Conservation (phyloP, 2,888 invertebrate species). For the Hydroisotoma schaefferi region DNA sequence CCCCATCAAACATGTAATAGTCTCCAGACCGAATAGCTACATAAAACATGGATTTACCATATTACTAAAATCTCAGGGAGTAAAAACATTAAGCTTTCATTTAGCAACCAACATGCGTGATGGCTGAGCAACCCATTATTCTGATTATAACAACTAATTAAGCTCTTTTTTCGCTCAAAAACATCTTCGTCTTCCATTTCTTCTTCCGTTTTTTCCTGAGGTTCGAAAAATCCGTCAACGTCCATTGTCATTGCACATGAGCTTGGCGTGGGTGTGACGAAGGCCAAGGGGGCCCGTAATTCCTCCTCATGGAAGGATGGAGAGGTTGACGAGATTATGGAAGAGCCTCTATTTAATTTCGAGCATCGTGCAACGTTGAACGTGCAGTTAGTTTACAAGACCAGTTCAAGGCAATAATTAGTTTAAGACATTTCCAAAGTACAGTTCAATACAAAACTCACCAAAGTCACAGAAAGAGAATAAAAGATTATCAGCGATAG, state of each 20-base stretch:
- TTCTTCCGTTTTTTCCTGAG: slow-evolving; percentile 9
- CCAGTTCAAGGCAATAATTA: too few relatives aligned
- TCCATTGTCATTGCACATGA: slow-evolving; percentile 81
- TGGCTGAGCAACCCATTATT: too few relatives aligned
- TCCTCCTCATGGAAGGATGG: too few relatives aligned
- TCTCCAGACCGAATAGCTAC: slow-evolving; percentile 96
- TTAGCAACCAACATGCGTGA: too few relatives aligned
- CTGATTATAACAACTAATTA: too few relatives aligned
- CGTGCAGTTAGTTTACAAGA: too few relatives aligned
- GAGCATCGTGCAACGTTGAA: not conserved
- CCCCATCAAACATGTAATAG: slow-evolving; percentile 98
- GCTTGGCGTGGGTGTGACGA: slow-evolving; percentile 66
- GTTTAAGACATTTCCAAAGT: not conserved
- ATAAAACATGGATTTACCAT: slow-evolving; percentile 32
- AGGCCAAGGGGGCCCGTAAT: slow-evolving; percentile 55
- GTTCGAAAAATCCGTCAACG: slow-evolving; percentile 77
- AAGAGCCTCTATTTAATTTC: slow-evolving; percentile 6
- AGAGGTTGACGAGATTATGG: too few relatives aligned
- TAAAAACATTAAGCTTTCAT: too few relatives aligned
- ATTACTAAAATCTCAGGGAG: too few relatives aligned
- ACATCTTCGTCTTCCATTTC: not conserved
- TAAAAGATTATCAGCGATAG: not conserved
- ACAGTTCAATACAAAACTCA: not conserved
- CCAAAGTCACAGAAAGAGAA: not conserved
- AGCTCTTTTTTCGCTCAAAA: too few relatives aligned